Percentiles rank a stretch among this genome's conserved stretches.
phyloP scores from a whole-genome alignment of 2,113 vertebrate species.

The Henicopernis longicauda region DNA sequence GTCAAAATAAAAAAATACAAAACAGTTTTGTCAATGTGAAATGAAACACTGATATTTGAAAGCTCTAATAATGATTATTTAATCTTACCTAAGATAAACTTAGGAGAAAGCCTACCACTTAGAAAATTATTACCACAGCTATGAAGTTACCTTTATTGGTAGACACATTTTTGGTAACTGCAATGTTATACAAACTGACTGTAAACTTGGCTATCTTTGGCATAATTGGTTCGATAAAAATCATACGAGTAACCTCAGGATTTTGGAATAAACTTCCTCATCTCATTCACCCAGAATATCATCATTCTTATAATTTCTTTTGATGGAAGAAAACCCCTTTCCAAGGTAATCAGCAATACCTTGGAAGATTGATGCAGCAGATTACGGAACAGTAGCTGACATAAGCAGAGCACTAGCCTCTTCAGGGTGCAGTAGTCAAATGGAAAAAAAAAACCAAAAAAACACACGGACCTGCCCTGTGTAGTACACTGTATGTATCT shows the following conservation, averaged over 20 bases:
- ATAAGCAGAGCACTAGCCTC: not conserved
- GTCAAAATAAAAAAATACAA: not conserved
- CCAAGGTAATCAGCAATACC: not conserved
- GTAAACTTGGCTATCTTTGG: not conserved
- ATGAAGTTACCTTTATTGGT: not conserved
- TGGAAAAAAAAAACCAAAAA: not conserved
- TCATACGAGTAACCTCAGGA: not conserved
- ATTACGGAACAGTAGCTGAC: not conserved
- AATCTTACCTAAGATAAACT: not conserved
- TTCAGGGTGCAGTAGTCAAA: not conserved
- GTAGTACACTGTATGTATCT: not conserved
- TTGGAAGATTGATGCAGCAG: not conserved
- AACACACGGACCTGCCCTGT: not conserved
- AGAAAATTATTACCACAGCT: not conserved
- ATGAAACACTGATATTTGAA: not conserved
- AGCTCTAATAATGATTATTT: not conserved
- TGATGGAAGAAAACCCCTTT: not conserved
- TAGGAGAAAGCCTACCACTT: not conserved
- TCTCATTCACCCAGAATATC: not conserved
- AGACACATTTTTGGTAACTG: not conserved
- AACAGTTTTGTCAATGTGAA: not conserved
- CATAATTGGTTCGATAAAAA: not conserved
- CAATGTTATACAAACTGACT: not conserved
- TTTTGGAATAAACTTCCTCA: not conserved
- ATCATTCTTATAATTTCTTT: not conserved